Conservation (phyloP, 2,797 vertebrate species). For the Scarus forsteni region DNA sequence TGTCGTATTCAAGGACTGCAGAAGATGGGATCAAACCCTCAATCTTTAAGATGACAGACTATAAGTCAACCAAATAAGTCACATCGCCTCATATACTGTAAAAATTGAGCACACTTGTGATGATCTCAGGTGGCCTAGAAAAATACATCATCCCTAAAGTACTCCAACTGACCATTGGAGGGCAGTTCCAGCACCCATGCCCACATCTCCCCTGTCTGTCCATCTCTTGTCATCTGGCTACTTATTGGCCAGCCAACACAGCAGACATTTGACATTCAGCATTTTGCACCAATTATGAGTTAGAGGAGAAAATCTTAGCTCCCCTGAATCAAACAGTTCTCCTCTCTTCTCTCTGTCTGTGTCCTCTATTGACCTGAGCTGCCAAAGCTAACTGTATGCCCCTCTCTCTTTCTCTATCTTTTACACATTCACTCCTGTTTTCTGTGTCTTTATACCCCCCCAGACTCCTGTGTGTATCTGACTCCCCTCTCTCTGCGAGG, state of each 20-base stretch:
- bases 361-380: constrained; percentile 45
- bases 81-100: no score
- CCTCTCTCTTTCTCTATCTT: neutral
- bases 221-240: no score
- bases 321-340: constrained; percentile 38
- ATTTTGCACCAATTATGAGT: constrained; percentile 56
- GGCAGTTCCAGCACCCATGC: neutral
- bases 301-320: constrained; percentile 41
- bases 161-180: neutral
- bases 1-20: no score
- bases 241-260: constrained; percentile 48
- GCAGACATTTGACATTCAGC: constrained; percentile 50
- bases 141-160: no score
- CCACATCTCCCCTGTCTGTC: neutral
- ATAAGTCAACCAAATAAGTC: no score
- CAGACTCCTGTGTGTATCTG: constrained; percentile 16
- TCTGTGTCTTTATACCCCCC: constrained; percentile 17
- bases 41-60: no score
- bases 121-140: no score
- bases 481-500: constrained; percentile 10
- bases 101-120: no score
- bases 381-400: neutral
- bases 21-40: no score
- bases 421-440: neutral
- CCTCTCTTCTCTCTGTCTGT: constrained; percentile 9